Conservation (phyloP, 2,888 invertebrate species). For the Phyto melanocephala region DNA sequence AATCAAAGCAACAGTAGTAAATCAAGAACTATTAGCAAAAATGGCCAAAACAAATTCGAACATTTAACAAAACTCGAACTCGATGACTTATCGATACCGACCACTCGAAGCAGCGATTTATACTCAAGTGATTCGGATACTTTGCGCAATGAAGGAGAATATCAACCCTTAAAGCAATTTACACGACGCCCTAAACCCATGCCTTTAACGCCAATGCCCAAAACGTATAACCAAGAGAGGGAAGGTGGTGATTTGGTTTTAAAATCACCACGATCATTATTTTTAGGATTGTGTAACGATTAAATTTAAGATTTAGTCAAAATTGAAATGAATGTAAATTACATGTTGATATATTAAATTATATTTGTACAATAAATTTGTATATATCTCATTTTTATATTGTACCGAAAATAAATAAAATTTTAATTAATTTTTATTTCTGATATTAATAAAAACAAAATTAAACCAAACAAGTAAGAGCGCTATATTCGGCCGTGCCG, state of each 20-base stretch:
- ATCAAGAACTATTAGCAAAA: slow-evolving; percentile 12
- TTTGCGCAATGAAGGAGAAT: slow-evolving; percentile 58
- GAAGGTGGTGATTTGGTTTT: background rate
- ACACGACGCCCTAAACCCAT: slow-evolving; percentile 62
- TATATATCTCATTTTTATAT: too few species aligned
- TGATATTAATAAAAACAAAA: too few species aligned
- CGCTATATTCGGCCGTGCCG: too few species aligned
- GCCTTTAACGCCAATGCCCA: slow-evolving; percentile 54
- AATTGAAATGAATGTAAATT: too few species aligned
- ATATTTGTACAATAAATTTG: too few species aligned
- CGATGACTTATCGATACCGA: slow-evolving; percentile 66
- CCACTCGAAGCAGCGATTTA: slow-evolving; percentile 65
- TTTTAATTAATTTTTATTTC: too few species aligned
- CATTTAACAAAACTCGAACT: slow-evolving; percentile 63
- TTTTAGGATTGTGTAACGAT: slow-evolving; percentile 66
- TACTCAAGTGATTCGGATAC: slow-evolving; percentile 68
- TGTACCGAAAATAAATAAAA: too few species aligned
- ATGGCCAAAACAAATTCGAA: slow-evolving; percentile 20
- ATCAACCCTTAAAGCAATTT: slow-evolving; percentile 66
- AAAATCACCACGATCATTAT: slow-evolving; percentile 66
- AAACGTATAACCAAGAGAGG: background rate
- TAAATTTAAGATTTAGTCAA: slow-evolving; percentile 5
- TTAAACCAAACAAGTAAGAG: too few species aligned
- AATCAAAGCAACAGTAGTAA: slow-evolving; percentile 37
- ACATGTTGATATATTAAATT: too few species aligned